phyloP scores from a whole-genome alignment of 2,113 vertebrate species.

The Hirundichthys speculiger region DNA sequence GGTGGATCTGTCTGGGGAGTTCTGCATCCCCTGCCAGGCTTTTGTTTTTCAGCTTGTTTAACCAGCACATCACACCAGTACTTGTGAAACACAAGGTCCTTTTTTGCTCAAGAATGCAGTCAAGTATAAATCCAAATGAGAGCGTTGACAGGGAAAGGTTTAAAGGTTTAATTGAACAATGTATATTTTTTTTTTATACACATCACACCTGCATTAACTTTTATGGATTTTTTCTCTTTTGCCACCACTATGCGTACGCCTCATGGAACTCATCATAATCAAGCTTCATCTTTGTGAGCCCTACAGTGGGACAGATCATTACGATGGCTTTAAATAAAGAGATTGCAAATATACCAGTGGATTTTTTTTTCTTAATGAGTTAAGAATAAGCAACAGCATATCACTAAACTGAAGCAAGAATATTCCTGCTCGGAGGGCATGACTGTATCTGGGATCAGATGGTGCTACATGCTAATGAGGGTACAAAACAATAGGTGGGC shows the following conservation, averaged over 20 bases:
- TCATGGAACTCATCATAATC: too few species aligned
- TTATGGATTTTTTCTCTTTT: too few species aligned
- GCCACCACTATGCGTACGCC: too few species aligned
- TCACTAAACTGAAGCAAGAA: not conserved
- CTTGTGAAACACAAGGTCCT: constrained; percentile 7
- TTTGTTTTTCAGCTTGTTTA: constrained; percentile 36
- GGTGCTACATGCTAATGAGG: constrained; percentile 49
- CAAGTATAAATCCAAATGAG: too few species aligned
- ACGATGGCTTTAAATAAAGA: too few species aligned
- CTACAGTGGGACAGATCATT: too few species aligned
- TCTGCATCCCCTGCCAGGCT: constrained; percentile 20
- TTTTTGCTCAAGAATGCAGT: constrained; percentile 11
- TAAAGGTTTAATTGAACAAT: too few species aligned
- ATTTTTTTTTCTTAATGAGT: not conserved
- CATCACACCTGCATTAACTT: too few species aligned
- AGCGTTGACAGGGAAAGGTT: too few species aligned
- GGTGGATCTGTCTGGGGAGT: not conserved
- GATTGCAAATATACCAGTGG: too few species aligned
- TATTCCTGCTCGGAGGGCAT: constrained; percentile 14
- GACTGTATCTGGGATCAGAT: constrained; percentile 39
- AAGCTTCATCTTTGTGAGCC: too few species aligned
- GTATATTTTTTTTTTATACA: too few species aligned
- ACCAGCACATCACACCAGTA: constrained; percentile 5
- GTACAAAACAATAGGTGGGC: constrained; percentile 53
- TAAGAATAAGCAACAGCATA: not conserved